Base-by-base conservation (phyloP, 2,797 vertebrate genomes). In the Nannoperca australis region DNA sequence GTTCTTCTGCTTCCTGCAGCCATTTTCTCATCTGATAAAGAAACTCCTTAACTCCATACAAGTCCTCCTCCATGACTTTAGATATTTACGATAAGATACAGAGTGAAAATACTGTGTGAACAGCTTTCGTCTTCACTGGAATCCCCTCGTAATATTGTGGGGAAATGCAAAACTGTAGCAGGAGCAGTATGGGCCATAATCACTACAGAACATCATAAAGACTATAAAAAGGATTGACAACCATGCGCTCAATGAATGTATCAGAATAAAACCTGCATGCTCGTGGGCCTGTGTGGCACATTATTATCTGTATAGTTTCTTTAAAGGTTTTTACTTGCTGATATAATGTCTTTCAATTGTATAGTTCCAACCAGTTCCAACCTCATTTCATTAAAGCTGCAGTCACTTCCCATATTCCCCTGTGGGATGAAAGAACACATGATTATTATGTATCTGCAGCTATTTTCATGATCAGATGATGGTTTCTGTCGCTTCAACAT, bases 331-430 rank as follows among this genome's bases (percentile, higher is more conserved):
- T 51, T 9, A 60, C 56, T 42, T 58, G 54, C 27, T 42, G 55
- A 38, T 27, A 17, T 13, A 27, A 49, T 22, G 59, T 54, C 61
- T 53, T n/a, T 55, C 5, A 59, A 24, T 55, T 38, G 4, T 3
- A 22, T 15, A 44, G 3, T n/a, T n/a, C n/a, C n/a, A n/a, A n/a
- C n/a, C n/a, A n/a, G n/a, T n/a, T n/a, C n/a, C n/a, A n/a, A 5
- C 17, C 32, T 56, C 3, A 1, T 70, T 82, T 71, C n/a, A 42
- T 54, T 62, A 66, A 62, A 51, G 62, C 42, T 60, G 40, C 51
- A 65, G 47, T 86, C 79, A 84, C 77, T 22, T 68, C 61, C 30
- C 18, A 40, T 55, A 18, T 70, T 58, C 53, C 58, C 50, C 63
- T 73, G 64, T 18, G 32, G 56, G 58, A 44, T 84, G 58, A 34